These are phyloP conservation scores for Dolichopus griseipennis DNA, from an alignment of 2,888 invertebrate species.

Conservation along the genomic window DNA sequence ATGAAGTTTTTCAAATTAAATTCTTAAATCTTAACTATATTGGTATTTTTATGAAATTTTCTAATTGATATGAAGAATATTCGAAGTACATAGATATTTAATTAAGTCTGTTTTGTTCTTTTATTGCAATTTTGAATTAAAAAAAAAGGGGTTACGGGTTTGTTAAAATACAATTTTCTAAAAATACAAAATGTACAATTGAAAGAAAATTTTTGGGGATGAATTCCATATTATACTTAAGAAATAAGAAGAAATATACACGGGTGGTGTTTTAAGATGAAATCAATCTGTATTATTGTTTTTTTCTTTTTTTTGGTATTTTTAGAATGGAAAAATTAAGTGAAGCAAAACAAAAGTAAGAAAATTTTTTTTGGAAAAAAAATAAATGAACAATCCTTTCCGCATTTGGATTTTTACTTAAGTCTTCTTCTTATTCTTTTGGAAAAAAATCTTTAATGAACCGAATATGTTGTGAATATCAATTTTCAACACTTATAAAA, in stretches of 20 bases:
- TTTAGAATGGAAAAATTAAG: no score
- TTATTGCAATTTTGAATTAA: not conserved
- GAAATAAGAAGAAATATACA: no score
- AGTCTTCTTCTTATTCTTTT: no score
- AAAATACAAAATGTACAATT: not conserved
- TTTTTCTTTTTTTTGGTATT: no score
- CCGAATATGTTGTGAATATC: not conserved
- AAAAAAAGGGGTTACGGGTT: not conserved
- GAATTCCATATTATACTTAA: not conserved
- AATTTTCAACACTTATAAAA: not conserved
- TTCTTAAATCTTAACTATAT: no score
- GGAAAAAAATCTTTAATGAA: not conserved
- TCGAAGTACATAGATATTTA: not conserved
- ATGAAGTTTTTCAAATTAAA: not conserved
- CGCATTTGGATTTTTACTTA: no score
- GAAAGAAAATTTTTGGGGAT: not conserved
- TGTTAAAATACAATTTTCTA: not conserved
- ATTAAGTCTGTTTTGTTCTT: conserved; percentile 3
- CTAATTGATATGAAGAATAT: not conserved
- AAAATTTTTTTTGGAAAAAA: no score
- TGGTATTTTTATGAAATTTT: not conserved
- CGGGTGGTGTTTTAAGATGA: no score
- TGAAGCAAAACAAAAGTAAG: no score
- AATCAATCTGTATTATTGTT: no score
- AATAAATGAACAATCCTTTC: no score